Conservation (phyloP, 2,113 vertebrate species). For the Haplotaxodon microlepis region DNA sequence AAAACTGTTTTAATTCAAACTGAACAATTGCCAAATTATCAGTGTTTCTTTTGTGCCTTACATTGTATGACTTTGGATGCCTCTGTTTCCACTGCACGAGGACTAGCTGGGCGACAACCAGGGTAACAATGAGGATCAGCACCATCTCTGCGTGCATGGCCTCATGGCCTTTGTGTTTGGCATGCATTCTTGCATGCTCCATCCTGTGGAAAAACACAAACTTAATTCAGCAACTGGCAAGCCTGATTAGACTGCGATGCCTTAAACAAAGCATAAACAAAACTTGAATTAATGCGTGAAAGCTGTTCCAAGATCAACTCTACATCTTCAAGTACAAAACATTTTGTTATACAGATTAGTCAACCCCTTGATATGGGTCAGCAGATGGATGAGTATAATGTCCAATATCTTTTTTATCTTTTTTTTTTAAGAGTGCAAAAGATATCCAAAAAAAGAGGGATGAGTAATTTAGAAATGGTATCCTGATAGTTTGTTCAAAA, state of each 20-base stretch:
- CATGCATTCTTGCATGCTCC: slow-evolving; percentile 95
- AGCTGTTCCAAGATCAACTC: background rate
- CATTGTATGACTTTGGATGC: slow-evolving; percentile 95
- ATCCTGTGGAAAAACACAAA: slow-evolving; percentile 69
- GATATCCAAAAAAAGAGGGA: background rate
- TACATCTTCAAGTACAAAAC: background rate
- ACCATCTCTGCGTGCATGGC: slow-evolving; percentile 99
- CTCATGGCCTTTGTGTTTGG: slow-evolving; percentile 95
- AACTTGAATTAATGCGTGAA: background rate
- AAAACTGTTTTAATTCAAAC: background rate
- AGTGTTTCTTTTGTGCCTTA: slow-evolving; percentile 60
- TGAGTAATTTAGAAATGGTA: background rate
- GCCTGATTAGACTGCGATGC: background rate
- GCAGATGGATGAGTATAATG: background rate
- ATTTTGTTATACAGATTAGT: background rate
- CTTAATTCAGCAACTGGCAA: background rate
- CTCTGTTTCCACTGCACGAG: slow-evolving; percentile 98
- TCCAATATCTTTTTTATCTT: background rate
- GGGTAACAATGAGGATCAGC: slow-evolving; percentile 94
- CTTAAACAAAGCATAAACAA: background rate
- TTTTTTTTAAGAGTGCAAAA: background rate
- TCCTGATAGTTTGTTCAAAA: background rate
- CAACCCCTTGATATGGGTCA: background rate
- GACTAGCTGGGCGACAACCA: slow-evolving; percentile 92
- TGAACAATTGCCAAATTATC: background rate